Percentiles rank a stretch among this genome's conserved stretches.
Evolutionary conservation across 2,113 vertebrate genomes (phyloP).

Genomic region (Ailurus styani): DNA sequence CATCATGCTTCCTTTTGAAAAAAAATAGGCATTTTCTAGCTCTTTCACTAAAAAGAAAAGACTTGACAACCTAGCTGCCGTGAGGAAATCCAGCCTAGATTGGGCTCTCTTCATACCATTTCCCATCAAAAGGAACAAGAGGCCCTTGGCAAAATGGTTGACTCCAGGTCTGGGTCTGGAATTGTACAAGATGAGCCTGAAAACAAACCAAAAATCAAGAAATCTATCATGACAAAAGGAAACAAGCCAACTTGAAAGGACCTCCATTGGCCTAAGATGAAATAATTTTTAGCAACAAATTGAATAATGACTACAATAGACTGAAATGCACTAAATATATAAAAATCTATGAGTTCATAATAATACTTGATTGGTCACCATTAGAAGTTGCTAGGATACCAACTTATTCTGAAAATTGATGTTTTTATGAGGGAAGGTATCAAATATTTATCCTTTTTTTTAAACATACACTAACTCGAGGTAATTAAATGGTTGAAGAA

Average conservation of each 20-base stretch:
- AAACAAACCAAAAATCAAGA: conserved; percentile 31
- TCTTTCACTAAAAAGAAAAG: not conserved
- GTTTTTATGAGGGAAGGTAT: conserved; percentile 30
- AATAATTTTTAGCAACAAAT: conserved; percentile 20
- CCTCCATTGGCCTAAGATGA: not conserved
- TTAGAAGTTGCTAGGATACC: conserved; percentile 53
- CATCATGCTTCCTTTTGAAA: not conserved
- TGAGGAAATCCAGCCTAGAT: not conserved
- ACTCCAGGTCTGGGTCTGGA: not conserved
- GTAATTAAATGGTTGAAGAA: conserved; percentile 32
- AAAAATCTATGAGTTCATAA: conserved; percentile 32
- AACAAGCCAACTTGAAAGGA: not conserved
- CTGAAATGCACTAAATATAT: conserved; percentile 36
- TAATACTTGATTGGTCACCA: conserved; percentile 6
- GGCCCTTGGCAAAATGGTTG: conserved; percentile 3
- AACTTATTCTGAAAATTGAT: conserved; percentile 49
- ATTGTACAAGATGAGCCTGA: not conserved
- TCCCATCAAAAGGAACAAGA: not conserved
- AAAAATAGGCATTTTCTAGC: not conserved
- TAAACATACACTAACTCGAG: conserved; percentile 17
- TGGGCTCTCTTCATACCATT: not conserved
- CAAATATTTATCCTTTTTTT: conserved; percentile 27
- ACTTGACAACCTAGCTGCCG: not conserved
- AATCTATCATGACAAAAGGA: not conserved
- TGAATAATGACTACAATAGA: conserved; percentile 15